Evolutionary conservation across 30 jellyfish, hydroid and myxozoan species (phyloP).

Genomic region (Haliclystus octoradiatus): DNA sequence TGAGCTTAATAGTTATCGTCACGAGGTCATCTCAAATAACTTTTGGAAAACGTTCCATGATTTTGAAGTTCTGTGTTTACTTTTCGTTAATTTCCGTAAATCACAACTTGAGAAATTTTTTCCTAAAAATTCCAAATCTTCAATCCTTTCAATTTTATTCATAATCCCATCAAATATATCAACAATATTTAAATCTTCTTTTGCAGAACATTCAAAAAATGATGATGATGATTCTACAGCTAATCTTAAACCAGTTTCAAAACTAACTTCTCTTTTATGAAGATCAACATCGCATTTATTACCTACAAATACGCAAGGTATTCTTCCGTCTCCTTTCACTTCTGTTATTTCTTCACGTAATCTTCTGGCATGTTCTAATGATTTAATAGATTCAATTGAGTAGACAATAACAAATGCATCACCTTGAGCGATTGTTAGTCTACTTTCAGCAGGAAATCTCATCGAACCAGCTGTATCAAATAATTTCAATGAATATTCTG

Average conservation of each 20-base stretch:
- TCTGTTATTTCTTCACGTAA: constrained; percentile 24
- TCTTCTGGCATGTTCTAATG: constrained; percentile 38
- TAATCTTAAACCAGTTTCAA: constrained; percentile 45
- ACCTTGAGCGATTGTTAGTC: constrained; percentile 29
- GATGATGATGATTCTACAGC: constrained; percentile 56
- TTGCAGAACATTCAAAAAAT: constrained; percentile 61
- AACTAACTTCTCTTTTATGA: constrained; percentile 26
- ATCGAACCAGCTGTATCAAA: constrained; percentile 59
- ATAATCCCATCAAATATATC: too few species aligned
- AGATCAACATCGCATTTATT: constrained; percentile 12
- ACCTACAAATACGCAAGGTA: too few species aligned
- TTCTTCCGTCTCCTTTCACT: too few species aligned
- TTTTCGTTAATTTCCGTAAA: too few species aligned
- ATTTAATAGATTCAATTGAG: constrained; percentile 40
- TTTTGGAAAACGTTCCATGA: too few species aligned
- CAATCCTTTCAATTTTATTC: too few species aligned
- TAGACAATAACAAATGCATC: constrained; percentile 52
- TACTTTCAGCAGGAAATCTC: constrained; percentile 54
- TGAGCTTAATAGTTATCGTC: too few species aligned
- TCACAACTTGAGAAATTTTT: too few species aligned
- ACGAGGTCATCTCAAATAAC: too few species aligned
- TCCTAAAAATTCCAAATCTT: too few species aligned
- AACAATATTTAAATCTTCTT: too few species aligned
- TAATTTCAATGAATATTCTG: constrained; percentile 25
- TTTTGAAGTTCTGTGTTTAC: too few species aligned